These are phyloP conservation scores for Tupaia chinensis DNA, from an alignment of 2,113 vertebrate species.

Conservation along the genomic window DNA sequence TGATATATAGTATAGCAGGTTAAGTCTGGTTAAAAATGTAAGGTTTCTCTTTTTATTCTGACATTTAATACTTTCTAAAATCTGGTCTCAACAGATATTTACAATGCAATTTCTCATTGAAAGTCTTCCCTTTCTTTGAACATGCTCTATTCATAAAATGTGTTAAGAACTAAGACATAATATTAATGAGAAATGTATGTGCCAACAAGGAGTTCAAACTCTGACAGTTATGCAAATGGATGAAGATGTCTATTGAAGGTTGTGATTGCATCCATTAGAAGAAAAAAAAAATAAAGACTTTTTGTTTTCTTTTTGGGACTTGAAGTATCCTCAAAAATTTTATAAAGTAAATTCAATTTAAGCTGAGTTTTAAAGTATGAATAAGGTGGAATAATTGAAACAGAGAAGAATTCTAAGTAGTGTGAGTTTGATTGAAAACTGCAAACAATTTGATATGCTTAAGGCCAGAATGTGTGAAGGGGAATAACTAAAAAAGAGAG, in stretches of 20 bases:
- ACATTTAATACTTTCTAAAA: constrained; percentile 21
- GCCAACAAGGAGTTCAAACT: background rate
- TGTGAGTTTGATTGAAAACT: background rate
- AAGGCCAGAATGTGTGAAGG: background rate
- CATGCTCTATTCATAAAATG: background rate
- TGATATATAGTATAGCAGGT: too few species aligned
- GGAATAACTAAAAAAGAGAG: background rate
- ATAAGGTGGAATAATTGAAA: background rate
- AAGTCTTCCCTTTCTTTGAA: background rate
- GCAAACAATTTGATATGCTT: background rate
- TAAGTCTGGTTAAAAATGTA: too few species aligned
- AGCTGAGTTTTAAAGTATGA: background rate
- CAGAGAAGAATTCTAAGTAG: background rate
- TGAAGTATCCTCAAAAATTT: background rate
- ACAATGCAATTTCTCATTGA: background rate
- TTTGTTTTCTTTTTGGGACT: background rate
- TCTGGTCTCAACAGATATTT: background rate
- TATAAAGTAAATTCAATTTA: background rate
- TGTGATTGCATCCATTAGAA: background rate
- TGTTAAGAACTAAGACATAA: background rate
- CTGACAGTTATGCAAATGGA: background rate
- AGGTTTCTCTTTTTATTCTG: background rate
- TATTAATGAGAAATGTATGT: background rate
- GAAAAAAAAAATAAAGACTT: background rate
- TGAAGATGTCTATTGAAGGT: background rate